Evolutionary conservation across 2,888 invertebrate species (phyloP), one percentile per base, ranked within the genome.

Genomic region (Prosapia bicincta): DNA sequence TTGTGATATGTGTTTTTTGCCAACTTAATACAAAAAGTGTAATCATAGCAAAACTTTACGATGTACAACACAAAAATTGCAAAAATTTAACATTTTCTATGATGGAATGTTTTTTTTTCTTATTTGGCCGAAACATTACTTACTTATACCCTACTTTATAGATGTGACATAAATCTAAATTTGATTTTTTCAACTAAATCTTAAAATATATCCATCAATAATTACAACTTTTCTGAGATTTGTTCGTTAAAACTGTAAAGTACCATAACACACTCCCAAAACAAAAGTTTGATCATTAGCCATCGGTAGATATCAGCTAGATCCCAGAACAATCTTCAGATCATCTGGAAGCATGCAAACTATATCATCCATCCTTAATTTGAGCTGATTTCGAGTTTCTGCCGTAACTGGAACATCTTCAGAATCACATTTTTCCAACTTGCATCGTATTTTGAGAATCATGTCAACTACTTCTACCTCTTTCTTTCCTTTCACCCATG

Each of bases 401-500:
- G 90, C 88, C 76, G 86, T 87, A 32, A 89, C 84, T 15, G 88
- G 87, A 74, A 89, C 83, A 82, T 90, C 90, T 80, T 88, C 86
- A 74, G 88, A 83, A 82, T 90, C 90, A 80, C 88, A 86, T 83
- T 90, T 87, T 83, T 92, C 93, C 83, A 98, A 87, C 85, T 98
- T 97, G 83, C 95, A 95, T 79, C 95, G 90, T 77, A 99, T 89
- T 84, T 96, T 93, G 74, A 99, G 87, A 81, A 99, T 94, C 92
- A 99, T 94, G 84, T 99, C 99, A 9, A 99, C 97, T 76, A 99
- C 92, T 88, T 99, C 98, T 3, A 99, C 97, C 87, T 99, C 99
- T 82, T 96, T 93, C 82, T 96, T 95, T 70, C 93, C 96, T 82
- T 91, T 88, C 0, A 96, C 94, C 98, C 98, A 98, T 78, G 92